A percentile compares a stretch with the other conserved stretches of the same genome.
Conservation (phyloP, 2,888 invertebrate species). For the Sepioteuthis lessoniana region DNA sequence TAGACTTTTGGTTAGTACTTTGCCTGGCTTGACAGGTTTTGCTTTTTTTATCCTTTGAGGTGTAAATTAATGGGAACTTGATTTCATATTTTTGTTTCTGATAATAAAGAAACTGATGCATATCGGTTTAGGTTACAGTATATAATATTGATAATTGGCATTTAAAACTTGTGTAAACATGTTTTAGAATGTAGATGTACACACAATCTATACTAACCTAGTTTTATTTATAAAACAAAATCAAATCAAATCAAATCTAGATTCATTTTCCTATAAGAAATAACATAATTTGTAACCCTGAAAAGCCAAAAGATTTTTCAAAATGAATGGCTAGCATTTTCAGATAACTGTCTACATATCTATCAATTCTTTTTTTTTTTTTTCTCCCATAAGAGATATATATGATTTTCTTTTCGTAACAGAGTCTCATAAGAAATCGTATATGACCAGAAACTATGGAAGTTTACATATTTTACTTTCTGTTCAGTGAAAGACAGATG, state of each 20-base stretch:
- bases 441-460: not conserved
- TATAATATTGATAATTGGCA: not conserved
- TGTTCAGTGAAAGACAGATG: constrained; percentile 3
- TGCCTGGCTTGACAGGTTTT: not conserved
- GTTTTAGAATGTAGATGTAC: not conserved
- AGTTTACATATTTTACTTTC: not conserved
- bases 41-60: not conserved
- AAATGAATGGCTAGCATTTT: too few species aligned
- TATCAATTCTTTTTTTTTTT: too few species aligned
- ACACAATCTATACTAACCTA: not conserved
- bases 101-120: not conserved
- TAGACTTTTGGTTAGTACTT: too few species aligned
- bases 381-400: too few species aligned
- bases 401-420: not conserved
- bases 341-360: too few species aligned
- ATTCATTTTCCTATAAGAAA: not conserved
- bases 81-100: not conserved
- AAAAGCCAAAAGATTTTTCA: too few species aligned
- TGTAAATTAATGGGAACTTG: not conserved
- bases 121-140: not conserved
- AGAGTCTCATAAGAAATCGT: not conserved
- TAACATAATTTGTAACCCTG: too few species aligned
- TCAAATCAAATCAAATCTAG: not conserved
- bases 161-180: not conserved
- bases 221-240: not conserved